Base-by-base conservation (phyloP, 2,888 invertebrate species). In the Meiosimyza platycephala region DNA sequence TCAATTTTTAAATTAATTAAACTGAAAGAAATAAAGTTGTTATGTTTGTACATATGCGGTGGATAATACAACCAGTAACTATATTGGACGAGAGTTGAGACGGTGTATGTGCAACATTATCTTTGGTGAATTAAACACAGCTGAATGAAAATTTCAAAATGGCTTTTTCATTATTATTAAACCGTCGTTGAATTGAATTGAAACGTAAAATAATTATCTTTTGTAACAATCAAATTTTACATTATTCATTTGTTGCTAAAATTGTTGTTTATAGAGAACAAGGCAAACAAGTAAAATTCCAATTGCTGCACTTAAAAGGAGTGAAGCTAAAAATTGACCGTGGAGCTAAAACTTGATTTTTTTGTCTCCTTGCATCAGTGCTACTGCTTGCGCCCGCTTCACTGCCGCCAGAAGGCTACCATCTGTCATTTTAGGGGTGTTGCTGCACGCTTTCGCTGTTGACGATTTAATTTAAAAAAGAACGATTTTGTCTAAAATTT, bases 111-210 rank as follows among this genome's bases (percentile, higher is more conserved):
- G 22, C 22, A 22, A 22, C 22, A 22, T 22, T 22, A 22, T 22
- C 22, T 22, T 22, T 22, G 40, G 5, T 40, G 9, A 40, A 40
- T 16, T 40, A 40, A 70, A 60, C 69, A 70, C 40, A 60, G 51
- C 60, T 52, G 18, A 16, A 13, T 18, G 7, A 40, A 52, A 48
- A 11, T 75, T 75, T 73, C 71, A 73, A 75, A 75, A 75, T 73
- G 73, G 75, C 73, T 50, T 57, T 22, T 66, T 71, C 52, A 71
- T 28, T 72, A 67, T 72, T 48, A 55, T 69, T 48, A 72, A 74
- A 74, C 68, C 59, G 72, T 73, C 75, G 73, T 72, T 73, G 73
- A 70, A 69, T 72, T 67, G 66, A 64, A 71, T 67, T 67, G 67
- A 63, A 40, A 16, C 48, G 47, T 48, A n/a, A 47, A 63, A 63